Evolutionary conservation across 1,140 invertebrate species (phyloP).

Genomic region (Zaprionus kolodkinae): DNA sequence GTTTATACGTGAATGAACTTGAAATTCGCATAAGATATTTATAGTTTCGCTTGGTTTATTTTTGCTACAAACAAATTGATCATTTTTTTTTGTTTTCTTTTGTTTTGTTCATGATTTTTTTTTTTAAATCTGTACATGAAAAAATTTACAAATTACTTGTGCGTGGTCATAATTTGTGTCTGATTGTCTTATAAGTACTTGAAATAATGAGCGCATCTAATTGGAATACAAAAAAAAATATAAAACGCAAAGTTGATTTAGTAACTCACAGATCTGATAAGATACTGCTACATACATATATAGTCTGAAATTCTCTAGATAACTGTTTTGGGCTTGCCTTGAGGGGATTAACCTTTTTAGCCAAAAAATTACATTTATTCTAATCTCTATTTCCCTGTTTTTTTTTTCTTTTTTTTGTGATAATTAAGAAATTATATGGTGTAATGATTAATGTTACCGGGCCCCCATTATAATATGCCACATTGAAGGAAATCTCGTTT

Average conservation of each 20-base stretch:
- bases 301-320: neutral
- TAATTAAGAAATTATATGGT: conserved; percentile 19
- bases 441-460: conserved; percentile 23
- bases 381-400: neutral
- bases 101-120: neutral
- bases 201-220: conserved; percentile 4
- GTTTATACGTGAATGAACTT: neutral
- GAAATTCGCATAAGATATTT: conserved; percentile 1
- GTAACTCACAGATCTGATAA: conserved; percentile 1
- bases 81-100: neutral
- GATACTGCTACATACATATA: neutral
- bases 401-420: neutral
- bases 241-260: neutral
- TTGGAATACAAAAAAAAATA: neutral
- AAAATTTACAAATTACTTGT: conserved; percentile 2
- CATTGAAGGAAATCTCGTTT: neutral
- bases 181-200: conserved; percentile 11
- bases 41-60: conserved; percentile 7
- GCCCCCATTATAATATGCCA: neutral
- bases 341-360: neutral
- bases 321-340: neutral
- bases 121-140: neutral
- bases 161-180: conserved; percentile 1
- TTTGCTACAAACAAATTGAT: neutral
- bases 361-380: neutral